These are phyloP conservation scores for Arnoldichthys spilopterus DNA, from an alignment of 2,797 vertebrate genomes.

Conservation along the genomic window DNA sequence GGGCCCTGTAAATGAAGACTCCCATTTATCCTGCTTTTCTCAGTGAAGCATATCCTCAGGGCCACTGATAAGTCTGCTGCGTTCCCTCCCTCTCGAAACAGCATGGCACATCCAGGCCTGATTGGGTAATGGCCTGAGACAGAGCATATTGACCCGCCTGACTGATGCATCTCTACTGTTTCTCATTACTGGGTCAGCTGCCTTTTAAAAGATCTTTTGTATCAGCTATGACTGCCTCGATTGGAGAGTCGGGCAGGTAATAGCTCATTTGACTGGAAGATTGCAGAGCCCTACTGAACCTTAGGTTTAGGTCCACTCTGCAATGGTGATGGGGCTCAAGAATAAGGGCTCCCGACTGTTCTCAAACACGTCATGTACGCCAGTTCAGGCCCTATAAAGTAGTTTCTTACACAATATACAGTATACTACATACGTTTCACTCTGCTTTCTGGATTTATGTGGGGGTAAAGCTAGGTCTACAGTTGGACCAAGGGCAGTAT, in stretches of 20 bases:
- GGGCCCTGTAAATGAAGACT: conserved; percentile 54
- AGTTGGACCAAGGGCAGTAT: no score
- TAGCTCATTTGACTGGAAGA: conserved; percentile 66
- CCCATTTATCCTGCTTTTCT: conserved; percentile 60
- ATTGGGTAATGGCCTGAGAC: conserved; percentile 73
- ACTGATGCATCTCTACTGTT: conserved; percentile 67
- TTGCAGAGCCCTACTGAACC: conserved; percentile 62
- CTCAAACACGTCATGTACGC: not conserved
- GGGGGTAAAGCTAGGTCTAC: no score
- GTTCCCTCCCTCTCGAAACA: conserved; percentile 58
- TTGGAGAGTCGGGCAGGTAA: conserved; percentile 63
- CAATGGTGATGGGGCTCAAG: conserved; percentile 26
- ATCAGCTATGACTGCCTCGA: conserved; percentile 61
- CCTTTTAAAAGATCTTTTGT: conserved; percentile 69
- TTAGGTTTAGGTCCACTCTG: conserved; percentile 57
- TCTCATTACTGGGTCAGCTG: conserved; percentile 71
- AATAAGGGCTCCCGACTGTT: not conserved
- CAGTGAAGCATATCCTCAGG: conserved; percentile 52
- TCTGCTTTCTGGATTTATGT: no score
- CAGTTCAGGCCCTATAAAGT: not conserved
- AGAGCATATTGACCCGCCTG: conserved; percentile 70
- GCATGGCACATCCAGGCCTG: conserved; percentile 67
- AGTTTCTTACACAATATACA: no score
- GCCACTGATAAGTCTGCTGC: conserved; percentile 62
- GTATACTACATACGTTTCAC: no score